Evolutionary conservation across 2,888 invertebrate genomes (phyloP), one percentile per base, ranked within the genome.

Genomic region (Pristionchus mayeri): DNA sequence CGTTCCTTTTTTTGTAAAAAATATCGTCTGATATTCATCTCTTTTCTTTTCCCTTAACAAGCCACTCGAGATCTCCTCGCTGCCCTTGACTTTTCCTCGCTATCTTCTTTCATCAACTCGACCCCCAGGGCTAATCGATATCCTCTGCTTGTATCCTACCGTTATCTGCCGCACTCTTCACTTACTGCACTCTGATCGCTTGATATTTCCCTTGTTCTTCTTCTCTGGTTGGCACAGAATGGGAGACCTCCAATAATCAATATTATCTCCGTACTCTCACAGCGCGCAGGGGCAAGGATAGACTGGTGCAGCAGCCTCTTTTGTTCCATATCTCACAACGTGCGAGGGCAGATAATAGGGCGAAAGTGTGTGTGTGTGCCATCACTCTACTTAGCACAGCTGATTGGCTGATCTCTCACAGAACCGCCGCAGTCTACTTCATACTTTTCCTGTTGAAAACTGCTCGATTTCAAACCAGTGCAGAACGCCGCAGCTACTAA

Each of bases 281-380:
- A n/a, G n/a, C n/a, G n/a, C n/a, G n/a, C n/a, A n/a, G n/a, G n/a
- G n/a, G n/a, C n/a, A n/a, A n/a, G n/a, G n/a, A n/a, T n/a, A n/a
- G n/a, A n/a, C 30, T 9, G 27, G 30, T 30, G 13, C 13, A 67
- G 67, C 37, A 34, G 7, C 18, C 34, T 18, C 67, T 30, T 30
- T 67, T 67, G 67, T 67, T 67, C 67, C 27, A 37, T 21, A n/a
- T 21, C 37, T 67, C 34, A 67, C 67, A 67, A 67, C 34, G 37
- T 67, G 67, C 34, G 67, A 67, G 11, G 27, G 37, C 11, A 21
- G 37, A 34, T 37, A 67, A 67, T 37, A 37, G 67, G 27, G n/a
- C n/a, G 67, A 67, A 67, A 67, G 67, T 67, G 67, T n/a, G n/a
- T n/a, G n/a, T n/a, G n/a, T n/a, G n/a, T 37, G 67, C 34, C 37